A percentile compares a stretch with the other conserved stretches of the same genome.
phyloP scores from a whole-genome alignment of 2,888 invertebrate species.

The Girardia tigrina region DNA sequence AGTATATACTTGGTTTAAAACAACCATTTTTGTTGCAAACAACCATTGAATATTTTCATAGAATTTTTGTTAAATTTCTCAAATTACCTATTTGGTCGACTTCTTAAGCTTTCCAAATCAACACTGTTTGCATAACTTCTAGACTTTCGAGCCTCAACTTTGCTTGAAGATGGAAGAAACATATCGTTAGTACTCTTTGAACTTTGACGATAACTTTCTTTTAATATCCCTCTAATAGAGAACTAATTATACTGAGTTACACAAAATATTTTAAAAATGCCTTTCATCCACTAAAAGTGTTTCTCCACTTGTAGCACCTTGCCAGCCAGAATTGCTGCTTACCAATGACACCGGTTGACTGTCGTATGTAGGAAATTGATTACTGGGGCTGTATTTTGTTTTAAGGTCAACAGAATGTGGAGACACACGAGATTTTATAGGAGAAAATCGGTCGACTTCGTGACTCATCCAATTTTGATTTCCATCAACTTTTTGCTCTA shows the following conservation, averaged over 20 bases:
- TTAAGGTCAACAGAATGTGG: neutral
- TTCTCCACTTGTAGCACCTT: conserved; percentile 6
- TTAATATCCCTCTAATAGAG: neutral
- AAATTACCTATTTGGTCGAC: neutral
- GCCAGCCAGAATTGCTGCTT: neutral
- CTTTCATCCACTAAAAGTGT: conserved; percentile 16
- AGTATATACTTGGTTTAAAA: no score
- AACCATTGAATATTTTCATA: no score
- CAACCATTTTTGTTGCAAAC: no score
- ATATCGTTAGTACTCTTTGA: neutral
- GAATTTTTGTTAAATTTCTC: no score
- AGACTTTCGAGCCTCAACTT: neutral
- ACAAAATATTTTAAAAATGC: neutral
- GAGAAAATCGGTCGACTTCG: neutral
- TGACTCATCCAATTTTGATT: neutral
- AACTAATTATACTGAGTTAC: neutral
- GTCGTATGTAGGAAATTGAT: neutral
- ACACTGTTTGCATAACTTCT: neutral
- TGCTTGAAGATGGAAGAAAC: neutral
- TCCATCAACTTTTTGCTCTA: neutral
- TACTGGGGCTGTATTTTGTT: neutral
- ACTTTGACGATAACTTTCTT: neutral
- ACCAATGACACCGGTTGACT: neutral
- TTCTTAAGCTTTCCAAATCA: neutral
- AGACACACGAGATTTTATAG: neutral